phyloP scores from a whole-genome alignment of 2,888 invertebrate genomes.

The Platypus cylindrus region DNA sequence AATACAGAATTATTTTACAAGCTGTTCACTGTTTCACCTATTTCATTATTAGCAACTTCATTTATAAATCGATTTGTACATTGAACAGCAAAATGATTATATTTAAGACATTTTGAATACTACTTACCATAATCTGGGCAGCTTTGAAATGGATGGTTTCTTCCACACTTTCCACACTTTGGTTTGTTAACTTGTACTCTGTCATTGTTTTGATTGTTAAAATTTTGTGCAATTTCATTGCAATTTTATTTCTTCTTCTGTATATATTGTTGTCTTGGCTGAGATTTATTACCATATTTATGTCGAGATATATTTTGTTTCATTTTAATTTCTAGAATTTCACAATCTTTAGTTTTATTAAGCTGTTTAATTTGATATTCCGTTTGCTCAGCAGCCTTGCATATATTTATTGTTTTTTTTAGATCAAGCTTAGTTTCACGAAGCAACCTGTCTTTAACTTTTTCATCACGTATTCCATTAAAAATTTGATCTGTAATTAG shows the following conservation, averaged over 20 bases:
- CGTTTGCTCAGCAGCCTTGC: background rate
- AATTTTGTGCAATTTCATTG: no score
- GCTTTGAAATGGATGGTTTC: background rate
- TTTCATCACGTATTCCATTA: background rate
- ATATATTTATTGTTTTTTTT: background rate
- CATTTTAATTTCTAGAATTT: background rate
- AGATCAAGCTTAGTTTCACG: background rate
- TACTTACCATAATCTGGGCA: background rate
- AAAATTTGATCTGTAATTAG: conserved; percentile 1
- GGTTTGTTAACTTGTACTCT: no score
- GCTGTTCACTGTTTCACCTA: no score
- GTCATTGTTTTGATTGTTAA: no score
- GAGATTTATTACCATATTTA: background rate
- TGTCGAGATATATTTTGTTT: background rate
- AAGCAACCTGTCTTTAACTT: background rate
- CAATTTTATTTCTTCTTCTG: background rate
- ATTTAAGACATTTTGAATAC: background rate
- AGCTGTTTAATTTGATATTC: background rate
- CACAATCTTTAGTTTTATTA: no score
- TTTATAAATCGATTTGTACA: no score
- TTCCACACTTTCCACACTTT: background rate
- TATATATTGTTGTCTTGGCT: background rate
- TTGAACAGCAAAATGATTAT: no score
- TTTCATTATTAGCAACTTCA: no score
- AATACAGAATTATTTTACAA: no score